Evolutionary conservation across 2,113 vertebrate species (phyloP), one percentile per base, ranked within the genome.

Genomic region (Sclerurus mexicanus): DNA sequence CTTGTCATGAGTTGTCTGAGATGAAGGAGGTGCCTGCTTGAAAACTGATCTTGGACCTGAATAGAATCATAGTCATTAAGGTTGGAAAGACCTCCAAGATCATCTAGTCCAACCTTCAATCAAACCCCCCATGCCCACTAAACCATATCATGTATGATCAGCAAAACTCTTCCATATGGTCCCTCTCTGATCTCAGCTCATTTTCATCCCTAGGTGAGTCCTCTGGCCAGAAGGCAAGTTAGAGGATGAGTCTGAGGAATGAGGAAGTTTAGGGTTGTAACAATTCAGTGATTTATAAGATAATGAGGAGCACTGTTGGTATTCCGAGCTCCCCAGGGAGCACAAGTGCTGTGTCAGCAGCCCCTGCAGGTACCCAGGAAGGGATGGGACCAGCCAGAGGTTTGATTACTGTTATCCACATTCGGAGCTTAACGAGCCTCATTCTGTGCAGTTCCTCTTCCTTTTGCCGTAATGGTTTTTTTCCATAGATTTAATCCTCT

Each of bases 271-370:
- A 0, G 17, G 31, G 33, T 15, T n/a, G 24, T 4, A 8, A 12
- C 21, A 10, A 3, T 27, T 60, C 25, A 6, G 15, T 14, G 33
- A 3, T 90, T 74, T 22, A 1, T 6, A 8, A 35, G 52, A 3
- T 15, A 8, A 17, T 2, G 55, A 49, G 84, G 40, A 58, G n/a
- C n/a, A 4, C 7, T 28, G 37, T 5, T 72, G 20, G 3, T 13
- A 0, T 3, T 21, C 31, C 1, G 6, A 4, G 8, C 7, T 80
- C 24, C 10, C 28, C 0, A 1, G 15, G 68, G 74, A 50, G 22
- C 39, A 4, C 23, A 0, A 4, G 25, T 69, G 37, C 25, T 4
- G 35, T 35, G 11, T 7, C 79, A 52, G 24, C 63, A 14, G 1
- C 75, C 33, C 49, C 8, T 44, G 22, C 60, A 66, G 50, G 52